Conservation (phyloP, 2,113 vertebrate species). For the Girardinichthys multiradiatus region DNA sequence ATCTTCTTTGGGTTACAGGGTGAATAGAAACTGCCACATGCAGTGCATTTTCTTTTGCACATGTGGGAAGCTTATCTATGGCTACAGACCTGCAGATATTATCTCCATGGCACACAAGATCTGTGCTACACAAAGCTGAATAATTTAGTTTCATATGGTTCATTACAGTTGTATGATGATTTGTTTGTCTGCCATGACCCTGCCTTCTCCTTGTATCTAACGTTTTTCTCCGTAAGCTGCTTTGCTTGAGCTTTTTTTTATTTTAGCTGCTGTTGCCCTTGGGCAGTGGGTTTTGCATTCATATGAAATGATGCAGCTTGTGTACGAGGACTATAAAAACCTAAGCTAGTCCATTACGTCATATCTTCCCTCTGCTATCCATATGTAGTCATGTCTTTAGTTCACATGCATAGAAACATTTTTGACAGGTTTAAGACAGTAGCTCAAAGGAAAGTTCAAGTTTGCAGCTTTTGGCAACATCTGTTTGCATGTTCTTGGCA, state of each 20-base stretch:
- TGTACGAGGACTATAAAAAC: neutral
- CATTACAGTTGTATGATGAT: conserved; percentile 3
- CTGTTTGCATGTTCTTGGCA: too few species aligned
- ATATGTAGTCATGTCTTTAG: neutral
- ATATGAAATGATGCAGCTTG: neutral
- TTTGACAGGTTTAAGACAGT: neutral
- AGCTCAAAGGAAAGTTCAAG: too few species aligned
- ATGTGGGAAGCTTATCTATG: neutral
- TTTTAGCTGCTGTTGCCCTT: neutral
- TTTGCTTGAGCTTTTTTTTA: neutral
- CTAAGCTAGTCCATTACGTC: neutral
- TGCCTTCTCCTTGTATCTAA: neutral
- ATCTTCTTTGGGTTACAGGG: neutral
- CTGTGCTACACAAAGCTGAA: conserved; percentile 2
- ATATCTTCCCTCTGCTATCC: neutral
- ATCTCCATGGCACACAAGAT: neutral
- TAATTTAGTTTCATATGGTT: neutral
- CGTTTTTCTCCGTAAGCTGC: neutral
- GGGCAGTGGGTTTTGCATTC: neutral
- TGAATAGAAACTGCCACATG: neutral
- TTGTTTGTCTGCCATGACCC: neutral
- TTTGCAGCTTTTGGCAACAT: too few species aligned
- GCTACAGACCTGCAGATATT: neutral
- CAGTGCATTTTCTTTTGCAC: too few species aligned
- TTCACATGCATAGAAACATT: neutral